Conservation (phyloP, 2,113 vertebrate genomes). For the Stigmatopora nigra region DNA sequence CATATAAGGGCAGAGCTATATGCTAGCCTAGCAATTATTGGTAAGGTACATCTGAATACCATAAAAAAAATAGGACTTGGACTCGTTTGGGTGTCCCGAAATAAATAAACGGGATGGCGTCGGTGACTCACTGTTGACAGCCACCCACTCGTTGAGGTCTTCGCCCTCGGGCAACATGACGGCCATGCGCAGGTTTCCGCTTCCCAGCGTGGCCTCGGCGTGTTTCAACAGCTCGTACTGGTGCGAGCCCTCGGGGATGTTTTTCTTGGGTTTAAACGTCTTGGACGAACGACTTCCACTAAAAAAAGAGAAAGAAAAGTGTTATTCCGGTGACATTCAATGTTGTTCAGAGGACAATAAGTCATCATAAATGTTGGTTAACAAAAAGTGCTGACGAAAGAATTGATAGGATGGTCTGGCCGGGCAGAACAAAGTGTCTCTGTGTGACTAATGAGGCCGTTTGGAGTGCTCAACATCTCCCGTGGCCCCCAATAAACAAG, state of each 20-base stretch:
- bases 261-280: constrained; percentile 97
- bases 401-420: background rate
- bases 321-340: no score
- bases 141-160: constrained; percentile 94
- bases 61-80: no score
- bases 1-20: no score
- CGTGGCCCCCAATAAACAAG: constrained; percentile 34
- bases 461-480: constrained; percentile 25
- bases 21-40: no score
- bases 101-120: no score
- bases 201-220: constrained; percentile 89
- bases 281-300: constrained; percentile 85
- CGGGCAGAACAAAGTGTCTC: constrained; percentile 23
- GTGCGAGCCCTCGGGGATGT: constrained; percentile 91
- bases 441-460: constrained; percentile 48
- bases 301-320: background rate
- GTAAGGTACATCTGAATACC: no score
- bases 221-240: constrained; percentile 94
- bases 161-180: constrained; percentile 92
- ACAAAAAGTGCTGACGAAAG: constrained; percentile 12
- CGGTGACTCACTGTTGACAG: constrained; percentile 84
- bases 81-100: no score
- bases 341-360: background rate
- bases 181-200: constrained; percentile 87
- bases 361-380: background rate